phyloP scores from a whole-genome alignment of 2,888 invertebrate species.

The Agrochola circellaris region DNA sequence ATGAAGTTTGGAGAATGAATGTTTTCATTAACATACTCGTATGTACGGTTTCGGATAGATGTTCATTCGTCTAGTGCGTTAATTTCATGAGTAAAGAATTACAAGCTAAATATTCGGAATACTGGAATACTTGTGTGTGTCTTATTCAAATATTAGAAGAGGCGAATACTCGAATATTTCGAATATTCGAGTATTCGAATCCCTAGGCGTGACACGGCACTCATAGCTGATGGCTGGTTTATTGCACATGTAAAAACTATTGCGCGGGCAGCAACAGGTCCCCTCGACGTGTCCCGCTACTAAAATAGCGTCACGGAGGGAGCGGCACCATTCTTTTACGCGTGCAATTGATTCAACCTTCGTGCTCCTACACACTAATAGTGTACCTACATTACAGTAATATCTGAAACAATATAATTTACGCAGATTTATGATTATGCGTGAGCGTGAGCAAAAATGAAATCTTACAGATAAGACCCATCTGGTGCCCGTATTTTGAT shows the following conservation, averaged over 20 bases:
- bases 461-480: constrained; percentile 7
- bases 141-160: too few species aligned
- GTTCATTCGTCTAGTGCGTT: too few species aligned
- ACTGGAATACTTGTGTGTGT: too few species aligned
- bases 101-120: too few species aligned
- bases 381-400: constrained; percentile 1
- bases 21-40: too few species aligned
- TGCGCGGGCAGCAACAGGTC: constrained; percentile 50
- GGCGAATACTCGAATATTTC: too few species aligned
- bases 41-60: too few species aligned
- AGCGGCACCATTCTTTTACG: constrained; percentile 51
- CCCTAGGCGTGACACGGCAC: constrained; percentile 1
- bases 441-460: neutral
- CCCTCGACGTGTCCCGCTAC: constrained; percentile 42
- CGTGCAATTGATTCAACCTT: constrained; percentile 82
- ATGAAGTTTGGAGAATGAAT: too few species aligned
- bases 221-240: constrained; percentile 13
- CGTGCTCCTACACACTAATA: constrained; percentile 37
- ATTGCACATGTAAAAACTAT: constrained; percentile 25
- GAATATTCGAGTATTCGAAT: too few species aligned
- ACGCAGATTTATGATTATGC: neutral
- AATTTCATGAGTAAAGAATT: too few species aligned
- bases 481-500: too few species aligned
- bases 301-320: constrained; percentile 57
- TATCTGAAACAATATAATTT: neutral